A percentile compares a stretch with the other conserved stretches of the same genome.
Evolutionary conservation across 2,113 vertebrate genomes (phyloP).

Genomic region (Python bivittatus): DNA sequence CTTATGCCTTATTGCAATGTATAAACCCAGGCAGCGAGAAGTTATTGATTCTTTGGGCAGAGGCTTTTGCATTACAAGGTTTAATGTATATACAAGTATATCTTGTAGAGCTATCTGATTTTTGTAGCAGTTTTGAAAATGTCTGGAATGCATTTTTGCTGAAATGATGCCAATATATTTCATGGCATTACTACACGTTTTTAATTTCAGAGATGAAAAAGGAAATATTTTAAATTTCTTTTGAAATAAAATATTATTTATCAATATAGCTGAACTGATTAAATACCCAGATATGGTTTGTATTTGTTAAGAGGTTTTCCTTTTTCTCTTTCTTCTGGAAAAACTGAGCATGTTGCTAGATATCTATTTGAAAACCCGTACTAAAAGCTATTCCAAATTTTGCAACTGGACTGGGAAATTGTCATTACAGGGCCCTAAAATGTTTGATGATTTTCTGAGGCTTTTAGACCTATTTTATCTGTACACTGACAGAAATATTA

Average conservation of each 20-base stretch:
- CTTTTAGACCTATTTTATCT: conserved; percentile 80
- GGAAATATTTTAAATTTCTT: neutral
- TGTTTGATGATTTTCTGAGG: conserved; percentile 65
- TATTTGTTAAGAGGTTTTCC: conserved; percentile 49
- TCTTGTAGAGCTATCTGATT: neutral
- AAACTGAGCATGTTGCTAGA: conserved; percentile 68
- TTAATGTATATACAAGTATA: conserved; percentile 37
- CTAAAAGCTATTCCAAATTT: conserved; percentile 71
- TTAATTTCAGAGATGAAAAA: neutral
- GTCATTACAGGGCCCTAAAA: conserved; percentile 74
- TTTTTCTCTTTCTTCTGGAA: neutral
- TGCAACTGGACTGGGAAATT: conserved; percentile 73
- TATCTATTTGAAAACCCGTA: conserved; percentile 71
- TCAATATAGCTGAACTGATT: conserved; percentile 50
- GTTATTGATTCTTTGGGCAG: conserved; percentile 48
- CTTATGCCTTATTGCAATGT: too few species aligned
- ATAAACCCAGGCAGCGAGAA: conserved; percentile 29
- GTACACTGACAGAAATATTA: conserved; percentile 78
- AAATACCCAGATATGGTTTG: conserved; percentile 51
- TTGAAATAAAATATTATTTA: neutral
- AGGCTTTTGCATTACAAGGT: conserved; percentile 38
- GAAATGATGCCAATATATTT: conserved; percentile 44
- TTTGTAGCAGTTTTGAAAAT: conserved; percentile 34
- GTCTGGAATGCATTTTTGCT: conserved; percentile 33
- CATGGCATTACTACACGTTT: conserved; percentile 8